Percentiles rank a stretch among this genome's conserved stretches.
phyloP scores from a whole-genome alignment of 2,113 vertebrate genomes.

The Notothenia coriiceps region DNA sequence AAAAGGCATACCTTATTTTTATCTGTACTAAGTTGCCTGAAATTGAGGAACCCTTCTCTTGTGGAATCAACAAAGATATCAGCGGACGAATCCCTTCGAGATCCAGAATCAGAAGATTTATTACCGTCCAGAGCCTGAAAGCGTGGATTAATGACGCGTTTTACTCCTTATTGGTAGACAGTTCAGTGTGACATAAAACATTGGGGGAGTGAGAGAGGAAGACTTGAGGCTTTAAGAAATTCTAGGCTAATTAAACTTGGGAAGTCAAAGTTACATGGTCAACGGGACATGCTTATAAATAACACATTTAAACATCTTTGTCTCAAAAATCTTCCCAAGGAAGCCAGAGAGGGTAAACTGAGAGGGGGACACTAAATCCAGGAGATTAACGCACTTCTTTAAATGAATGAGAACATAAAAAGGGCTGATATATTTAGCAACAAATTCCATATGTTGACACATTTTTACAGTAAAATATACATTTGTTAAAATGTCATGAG shows the following conservation, averaged over 20 bases:
- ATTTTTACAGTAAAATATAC: neutral
- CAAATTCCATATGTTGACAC: neutral
- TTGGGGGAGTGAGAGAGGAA: neutral
- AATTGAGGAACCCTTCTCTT: conserved; percentile 94
- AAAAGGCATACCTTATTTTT: conserved; percentile 91
- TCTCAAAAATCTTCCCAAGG: no score
- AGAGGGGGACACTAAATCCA: no score
- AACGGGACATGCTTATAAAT: neutral
- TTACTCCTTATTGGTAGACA: conserved; percentile 3
- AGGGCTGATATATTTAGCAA: neutral
- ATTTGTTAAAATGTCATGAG: neutral
- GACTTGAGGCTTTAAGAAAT: no score
- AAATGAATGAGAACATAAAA: no score
- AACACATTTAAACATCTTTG: no score
- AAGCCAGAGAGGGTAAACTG: no score
- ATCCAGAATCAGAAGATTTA: conserved; percentile 92
- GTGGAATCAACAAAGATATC: conserved; percentile 92
- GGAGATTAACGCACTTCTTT: no score
- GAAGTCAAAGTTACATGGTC: neutral
- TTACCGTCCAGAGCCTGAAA: conserved; percentile 86
- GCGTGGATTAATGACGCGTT: conserved; percentile 7
- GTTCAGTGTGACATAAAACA: conserved; percentile 5
- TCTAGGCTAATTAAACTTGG: conserved; percentile 4
- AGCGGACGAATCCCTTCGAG: conserved; percentile 91
- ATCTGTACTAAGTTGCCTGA: conserved; percentile 91